phyloP scores from a whole-genome alignment of 2,797 vertebrate genomes.

The Melanotaenia pygmaea region DNA sequence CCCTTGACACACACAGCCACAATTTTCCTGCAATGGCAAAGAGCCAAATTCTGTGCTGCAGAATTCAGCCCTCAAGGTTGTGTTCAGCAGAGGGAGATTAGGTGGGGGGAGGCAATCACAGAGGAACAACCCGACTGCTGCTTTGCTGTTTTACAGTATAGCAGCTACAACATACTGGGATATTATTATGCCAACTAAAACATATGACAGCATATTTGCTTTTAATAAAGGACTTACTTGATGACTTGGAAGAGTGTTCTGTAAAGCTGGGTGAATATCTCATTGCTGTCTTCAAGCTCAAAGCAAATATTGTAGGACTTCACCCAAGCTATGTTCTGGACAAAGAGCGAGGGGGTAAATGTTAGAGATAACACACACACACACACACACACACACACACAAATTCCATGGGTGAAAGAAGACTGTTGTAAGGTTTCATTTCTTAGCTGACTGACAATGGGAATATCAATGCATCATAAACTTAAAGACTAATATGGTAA shows the following conservation, averaged over 20 bases:
- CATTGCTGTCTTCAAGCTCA: slow-evolving; percentile 98
- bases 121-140: slow-evolving; percentile 39
- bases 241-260: slow-evolving; percentile 97
- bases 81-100: slow-evolving; percentile 65
- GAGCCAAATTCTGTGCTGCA: slow-evolving; percentile 70
- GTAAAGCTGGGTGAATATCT: slow-evolving; percentile 98
- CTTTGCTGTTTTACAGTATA: slow-evolving; percentile 22
- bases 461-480: neutral
- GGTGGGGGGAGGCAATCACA: slow-evolving; percentile 29
- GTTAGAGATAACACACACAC: neutral
- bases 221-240: slow-evolving; percentile 88
- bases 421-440: neutral
- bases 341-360: slow-evolving; percentile 3
- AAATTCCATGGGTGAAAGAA: neutral
- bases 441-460: neutral
- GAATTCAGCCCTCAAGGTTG: slow-evolving; percentile 74
- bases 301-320: slow-evolving; percentile 99
- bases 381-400: neutral
- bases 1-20: slow-evolving; percentile 41
- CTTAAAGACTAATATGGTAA: neutral
- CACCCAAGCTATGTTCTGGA: slow-evolving; percentile 98
- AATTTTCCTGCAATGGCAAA: slow-evolving; percentile 57
- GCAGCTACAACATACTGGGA: slow-evolving; percentile 28
- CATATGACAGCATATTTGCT: neutral
- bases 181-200: neutral